Conservation (phyloP, 1,140 invertebrate species). For the Drosophila lowei region DNA sequence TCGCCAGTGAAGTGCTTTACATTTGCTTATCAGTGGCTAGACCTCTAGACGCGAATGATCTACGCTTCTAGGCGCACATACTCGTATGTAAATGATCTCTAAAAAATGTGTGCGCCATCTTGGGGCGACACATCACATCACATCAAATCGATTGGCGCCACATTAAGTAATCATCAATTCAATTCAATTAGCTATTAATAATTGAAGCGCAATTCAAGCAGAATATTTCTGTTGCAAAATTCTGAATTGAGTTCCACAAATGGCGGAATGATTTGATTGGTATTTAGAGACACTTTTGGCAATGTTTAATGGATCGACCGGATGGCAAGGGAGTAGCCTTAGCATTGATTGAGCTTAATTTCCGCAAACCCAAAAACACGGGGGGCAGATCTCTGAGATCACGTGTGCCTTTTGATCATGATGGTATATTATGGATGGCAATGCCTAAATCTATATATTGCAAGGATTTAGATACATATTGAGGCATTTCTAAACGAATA, state of each 20-base stretch:
- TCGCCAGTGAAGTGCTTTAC: constrained; percentile 26
- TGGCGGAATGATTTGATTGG: constrained; percentile 15
- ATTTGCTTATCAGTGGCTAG: constrained; percentile 34
- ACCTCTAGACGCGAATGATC: constrained; percentile 8
- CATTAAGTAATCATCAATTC: constrained; percentile 48
- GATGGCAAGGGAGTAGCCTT: background rate
- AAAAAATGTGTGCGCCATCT: no score
- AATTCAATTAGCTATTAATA: constrained; percentile 18
- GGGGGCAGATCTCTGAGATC: background rate
- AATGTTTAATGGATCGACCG: constrained; percentile 21
- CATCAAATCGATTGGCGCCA: constrained; percentile 15
- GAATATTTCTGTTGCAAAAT: constrained; percentile 27
- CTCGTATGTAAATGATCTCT: background rate
- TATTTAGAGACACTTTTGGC: constrained; percentile 36
- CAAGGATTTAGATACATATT: no score
- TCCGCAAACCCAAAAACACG: constrained; percentile 12
- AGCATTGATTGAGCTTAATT: constrained; percentile 42
- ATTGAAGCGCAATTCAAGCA: constrained; percentile 28
- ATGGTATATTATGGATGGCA: no score
- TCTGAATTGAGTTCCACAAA: constrained; percentile 30
- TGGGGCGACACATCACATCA: no score
- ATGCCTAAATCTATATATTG: constrained; percentile 16
- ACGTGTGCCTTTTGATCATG: no score
- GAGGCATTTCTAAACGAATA: constrained; percentile 24
- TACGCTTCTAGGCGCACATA: no score